Evolutionary conservation across 2,113 vertebrate genomes (phyloP), one percentile per base, ranked within the genome.

Genomic region (Gallinago media): DNA sequence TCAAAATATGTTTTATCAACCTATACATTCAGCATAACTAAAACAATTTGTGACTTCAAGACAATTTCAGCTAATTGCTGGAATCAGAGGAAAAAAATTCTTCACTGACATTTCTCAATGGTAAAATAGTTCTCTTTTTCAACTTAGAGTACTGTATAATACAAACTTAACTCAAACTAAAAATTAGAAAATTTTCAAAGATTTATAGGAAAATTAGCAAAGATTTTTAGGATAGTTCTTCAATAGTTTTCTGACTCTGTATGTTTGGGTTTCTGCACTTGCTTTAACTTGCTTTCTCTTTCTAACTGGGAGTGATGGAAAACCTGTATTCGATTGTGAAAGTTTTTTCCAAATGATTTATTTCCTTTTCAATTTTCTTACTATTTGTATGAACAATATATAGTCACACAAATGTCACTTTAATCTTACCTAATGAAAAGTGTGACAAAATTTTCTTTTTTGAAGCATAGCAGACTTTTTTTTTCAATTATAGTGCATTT

Each of bases 341-440:
- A 20, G 0, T 0, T 61, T 23, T 55, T 59, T 70, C 49, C 7
- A 2, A 3, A 10, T n/a, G 2, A 38, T 91, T 59, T 44, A 20
- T 73, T 82, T 85, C 29, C 2, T 79, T 85, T 65, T 42, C 7
- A 27, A 20, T 65, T 42, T 21, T 56, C 25, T 47, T 82, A 50
- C 8, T 84, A 22, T 46, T 87, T 88, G 3, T 42, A 78, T 55
- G 27, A 59, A 54, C 14, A 5, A 8, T 61, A 85, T 25, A 58
- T 4, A 47, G 4, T 56, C 91, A 95, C 20, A 42, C 14, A 62
- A 75, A 62, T 63, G 5, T 11, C 0, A 21, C 93, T 90, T 93
- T 62, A 47, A 36, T 83, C 23, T 85, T 89, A 89, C 32, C 8
- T 90, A 88, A 63, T 38, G 22, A 3, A 84, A 96, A 94, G 40